These are phyloP conservation scores for Desmophyllum pertusum DNA, from an alignment of 92 coral and sea anemone species.

Conservation along the genomic window DNA sequence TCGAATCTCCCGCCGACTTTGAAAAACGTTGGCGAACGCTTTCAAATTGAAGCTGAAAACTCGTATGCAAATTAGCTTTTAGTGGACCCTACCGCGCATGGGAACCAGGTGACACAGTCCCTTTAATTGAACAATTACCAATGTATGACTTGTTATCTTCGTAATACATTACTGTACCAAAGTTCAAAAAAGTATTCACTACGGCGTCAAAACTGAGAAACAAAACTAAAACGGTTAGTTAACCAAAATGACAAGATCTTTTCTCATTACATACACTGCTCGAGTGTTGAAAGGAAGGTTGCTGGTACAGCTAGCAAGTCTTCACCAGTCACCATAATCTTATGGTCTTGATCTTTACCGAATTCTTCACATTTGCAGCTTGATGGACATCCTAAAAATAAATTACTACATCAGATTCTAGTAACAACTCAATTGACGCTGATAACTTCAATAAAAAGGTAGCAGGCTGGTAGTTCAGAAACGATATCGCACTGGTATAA, in stretches of 20 bases:
- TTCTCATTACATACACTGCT: neutral
- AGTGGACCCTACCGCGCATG: too few relatives aligned
- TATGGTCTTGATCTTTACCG: neutral
- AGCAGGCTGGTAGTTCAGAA: neutral
- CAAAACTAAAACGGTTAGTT: too few relatives aligned
- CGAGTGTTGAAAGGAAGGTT: neutral
- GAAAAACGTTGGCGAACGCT: too few relatives aligned
- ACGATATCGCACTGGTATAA: too few relatives aligned
- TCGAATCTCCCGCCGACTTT: too few relatives aligned
- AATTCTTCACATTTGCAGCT: constrained; percentile 4
- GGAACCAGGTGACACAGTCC: too few relatives aligned
- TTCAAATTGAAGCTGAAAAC: too few relatives aligned
- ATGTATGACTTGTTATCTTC: neutral
- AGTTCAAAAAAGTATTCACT: neutral
- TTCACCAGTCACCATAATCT: neutral
- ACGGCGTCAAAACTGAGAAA: neutral
- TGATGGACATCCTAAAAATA: constrained; percentile 3
- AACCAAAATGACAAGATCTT: neutral
- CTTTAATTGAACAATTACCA: neutral
- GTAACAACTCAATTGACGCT: neutral
- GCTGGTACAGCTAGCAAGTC: neutral
- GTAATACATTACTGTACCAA: neutral
- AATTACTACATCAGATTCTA: neutral
- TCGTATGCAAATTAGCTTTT: too few relatives aligned
- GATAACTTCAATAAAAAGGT: neutral